Evolutionary conservation across 2,797 vertebrate species (phyloP), one percentile per base, ranked within the genome.

Genomic region (Urophycis tenuis): DNA sequence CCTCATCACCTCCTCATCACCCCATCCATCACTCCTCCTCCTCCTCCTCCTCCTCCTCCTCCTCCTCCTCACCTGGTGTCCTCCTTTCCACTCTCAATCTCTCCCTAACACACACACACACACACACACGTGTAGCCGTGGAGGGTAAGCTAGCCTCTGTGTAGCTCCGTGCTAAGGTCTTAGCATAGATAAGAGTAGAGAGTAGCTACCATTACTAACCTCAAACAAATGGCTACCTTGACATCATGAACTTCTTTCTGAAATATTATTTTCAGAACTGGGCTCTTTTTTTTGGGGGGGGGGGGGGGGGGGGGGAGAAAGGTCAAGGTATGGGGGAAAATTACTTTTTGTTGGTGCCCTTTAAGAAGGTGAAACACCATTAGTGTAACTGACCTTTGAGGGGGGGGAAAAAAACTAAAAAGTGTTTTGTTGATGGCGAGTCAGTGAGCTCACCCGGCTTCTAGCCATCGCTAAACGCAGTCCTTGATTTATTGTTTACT

Each of bases 131-230:
- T 93, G 92, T 96, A 99, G 97, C 97, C 97, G 49, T 99, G 97
- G 97, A 94, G 97, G 97, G 97, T 99, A 98, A 98, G 91, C 82
- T 80, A 94, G 93, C 95, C 91, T 86, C 86, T 85, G 75, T 85
- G 83, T 92, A 83, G 91, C 82, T 70, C 67, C 86, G 75, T 81
- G 78, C 85, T 76, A 1, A 80, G 69, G 2, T 10, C 2, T n/a
- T 84, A 87, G 83, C 75, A 22, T 53, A 39, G 36, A 15, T 85
- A 29, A 45, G 75, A 78, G 34, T 78, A 80, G 74, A 73, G 81
- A 82, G 79, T 87, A 81, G 83, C 79, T 70, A 12, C 35, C 19
- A 25, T 79, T 49, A 72, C 31, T 35, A 71, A 71, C 31, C 35
- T 75, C 14, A 15, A n/a, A 31, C n/a, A 29, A 30, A 33, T 22